Base-by-base conservation (phyloP, 2,113 vertebrate genomes). In the Tringa solitaria region DNA sequence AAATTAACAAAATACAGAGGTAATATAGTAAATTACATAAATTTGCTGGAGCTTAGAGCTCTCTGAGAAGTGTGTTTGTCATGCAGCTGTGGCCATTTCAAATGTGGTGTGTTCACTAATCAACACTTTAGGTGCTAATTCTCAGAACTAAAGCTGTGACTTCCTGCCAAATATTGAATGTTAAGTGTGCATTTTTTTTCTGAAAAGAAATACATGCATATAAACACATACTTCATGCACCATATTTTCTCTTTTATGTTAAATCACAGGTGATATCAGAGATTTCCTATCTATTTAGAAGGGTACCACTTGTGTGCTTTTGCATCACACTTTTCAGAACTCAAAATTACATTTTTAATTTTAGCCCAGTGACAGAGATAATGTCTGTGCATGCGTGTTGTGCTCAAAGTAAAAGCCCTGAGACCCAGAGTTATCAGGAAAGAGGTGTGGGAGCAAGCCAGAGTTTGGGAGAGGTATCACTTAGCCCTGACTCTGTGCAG, bases 1-100 rank as follows among this genome's bases (percentile, higher is more conserved):
- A 91, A 86, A 95, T 87, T 87, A 89, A 74, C 78, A 79, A 87
- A 95, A 94, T 74, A 74, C 45, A 64, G 48, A 93, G 57, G 27
- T 73, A 65, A 57, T 76, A 84, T 70, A 73, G 89, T 61, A 89
- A 84, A 91, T 94, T 51, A 91, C 39, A 68, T 63, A 82, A 59
- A 96, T 73, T 74, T 73, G 21, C 57, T 64, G 79, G 78, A 61
- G 61, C 45, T 78, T 60, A 89, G 51, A 82, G 45, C 15, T 64
- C 24, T 87, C 67, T 50, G 43, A 68, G 41, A 91, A 65, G 59
- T 69, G 2, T 54, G 79, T 83, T 85, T 89, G n/a, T 90, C 57
- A 85, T 28, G 60, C 56, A 92, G 16, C 51, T 84, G 45, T 45
- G 63, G 35, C 27, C 59, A 83, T 89, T 94, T 53, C 16, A 84